Base-by-base conservation (phyloP, 2,888 invertebrate species). In the Drosophila putrida region DNA sequence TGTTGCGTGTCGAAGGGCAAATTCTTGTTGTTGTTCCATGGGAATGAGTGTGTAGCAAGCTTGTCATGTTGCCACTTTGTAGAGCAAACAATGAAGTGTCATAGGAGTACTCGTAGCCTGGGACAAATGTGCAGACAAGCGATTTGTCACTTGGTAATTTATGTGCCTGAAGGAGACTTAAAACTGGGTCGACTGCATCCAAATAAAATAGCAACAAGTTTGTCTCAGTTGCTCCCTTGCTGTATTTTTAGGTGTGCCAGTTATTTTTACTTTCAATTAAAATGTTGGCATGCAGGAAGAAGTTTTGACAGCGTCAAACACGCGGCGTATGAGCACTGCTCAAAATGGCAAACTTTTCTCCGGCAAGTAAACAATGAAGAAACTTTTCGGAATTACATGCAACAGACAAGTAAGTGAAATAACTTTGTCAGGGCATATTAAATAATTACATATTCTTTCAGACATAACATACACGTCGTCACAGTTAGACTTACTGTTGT, bases 141-240 rank as follows among this genome's bases (percentile, higher is more conserved):
- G 68, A 82, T 88, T 86, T 88, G 86, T 86, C 86, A 80, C 83
- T 74, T 63, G 53, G 59, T 79, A 77, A 85, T 83, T 82, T 82
- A 75, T 71, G 64, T 74, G 60, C 43, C 36, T 39, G 36, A 39
- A 28, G 41, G 53, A 8, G 13, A 38, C 27, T 25, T 39, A 13
- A 49, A 75, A 68, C 57, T 75, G 60, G 65, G 80, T 69, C 68
- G 62, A 64, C 63, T 61, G 41, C 38, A 31, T 49, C 43, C 55
- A 35, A 35, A 27, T 15, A 8, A 28, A 54, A 15, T 33, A 47
- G 59, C 66, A 64, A 64, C 68, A 67, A 71, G 75, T 71, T 39
- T 8, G 39, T 31, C 15, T 9, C 36, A n/a, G 4, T 35, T n/a
- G n/a, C 49, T 20, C 11, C 31, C 15, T 49, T 6, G 38, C 20